Percentiles rank a stretch among this genome's conserved stretches.
phyloP scores from a whole-genome alignment of 2,888 invertebrate genomes.

The Pandemis corylana region DNA sequence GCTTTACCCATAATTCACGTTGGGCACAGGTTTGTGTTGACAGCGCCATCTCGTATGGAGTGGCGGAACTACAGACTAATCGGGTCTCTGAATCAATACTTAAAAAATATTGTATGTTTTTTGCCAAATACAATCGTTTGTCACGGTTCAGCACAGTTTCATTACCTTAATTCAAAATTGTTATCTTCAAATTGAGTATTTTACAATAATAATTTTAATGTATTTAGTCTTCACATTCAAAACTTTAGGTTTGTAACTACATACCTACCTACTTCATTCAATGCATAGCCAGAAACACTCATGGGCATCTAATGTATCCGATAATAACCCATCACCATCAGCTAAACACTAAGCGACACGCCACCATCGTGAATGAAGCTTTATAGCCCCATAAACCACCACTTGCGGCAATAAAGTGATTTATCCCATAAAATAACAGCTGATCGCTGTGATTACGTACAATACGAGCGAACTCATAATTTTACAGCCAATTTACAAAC shows the following conservation, averaged over 20 bases:
- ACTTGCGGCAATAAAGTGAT: conserved; percentile 77
- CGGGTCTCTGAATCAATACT: conserved; percentile 17
- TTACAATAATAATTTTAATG: background rate
- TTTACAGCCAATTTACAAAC: conserved; percentile 86
- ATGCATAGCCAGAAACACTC: background rate
- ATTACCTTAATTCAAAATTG: background rate
- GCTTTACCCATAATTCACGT: too few relatives aligned
- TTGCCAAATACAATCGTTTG: background rate
- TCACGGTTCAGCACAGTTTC: background rate
- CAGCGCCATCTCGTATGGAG: conserved; percentile 66
- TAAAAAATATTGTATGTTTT: background rate
- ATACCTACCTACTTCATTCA: background rate
- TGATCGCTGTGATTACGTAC: conserved; percentile 80
- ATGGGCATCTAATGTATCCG: background rate
- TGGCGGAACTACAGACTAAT: conserved; percentile 52
- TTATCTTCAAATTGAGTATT: background rate
- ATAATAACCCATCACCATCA: conserved; percentile 26
- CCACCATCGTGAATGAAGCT: conserved; percentile 66
- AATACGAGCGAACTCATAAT: conserved; percentile 83
- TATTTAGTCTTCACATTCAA: background rate
- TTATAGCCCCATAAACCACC: conserved; percentile 72
- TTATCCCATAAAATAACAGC: conserved; percentile 81
- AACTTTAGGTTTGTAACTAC: background rate
- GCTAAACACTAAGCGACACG: conserved; percentile 39
- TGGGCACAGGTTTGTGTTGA: background rate